Evolutionary conservation across 1,140 invertebrate genomes (phyloP), one percentile per base, ranked within the genome.

Genomic region (Drosophila truncata): DNA sequence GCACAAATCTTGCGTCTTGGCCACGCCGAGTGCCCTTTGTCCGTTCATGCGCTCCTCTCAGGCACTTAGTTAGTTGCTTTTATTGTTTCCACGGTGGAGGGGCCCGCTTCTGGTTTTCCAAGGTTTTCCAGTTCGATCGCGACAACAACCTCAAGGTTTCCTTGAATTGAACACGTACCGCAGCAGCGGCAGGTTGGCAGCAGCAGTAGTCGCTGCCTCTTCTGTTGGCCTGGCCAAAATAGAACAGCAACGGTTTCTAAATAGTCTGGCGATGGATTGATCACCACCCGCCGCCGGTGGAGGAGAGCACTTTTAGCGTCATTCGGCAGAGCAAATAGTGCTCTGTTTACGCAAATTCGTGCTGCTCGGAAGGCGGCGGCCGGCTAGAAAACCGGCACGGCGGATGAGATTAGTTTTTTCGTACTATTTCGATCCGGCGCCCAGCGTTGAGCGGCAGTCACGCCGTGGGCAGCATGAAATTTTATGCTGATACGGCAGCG

Each of bases 181-280:
- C 58, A 37, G 23, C 77, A 79, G 69, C 20, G 4, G 20, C 44
- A 46, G 13, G 65, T 60, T 72, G 50, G 65, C 76, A 52, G 58
- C 76, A 52, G 58, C 75, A 64, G 41, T 54, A 54, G 55, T 27
- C 42, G 74, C 37, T 77, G 54, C 64, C 64, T 78, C 76, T 88
- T 88, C 85, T 88, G 85, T 88, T 88, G 81, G 85, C 85, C 85
- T 88, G 85, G 81, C 85, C 74, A 90, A 90, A 88, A 88, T 88
- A 88, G 85, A 88, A 88, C 85, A 90, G 81, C 85, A 90, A 88
- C 85, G 81, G 85, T 90, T 90, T 88, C 85, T 88, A 88, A 90
- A 90, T 73, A 84, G 81, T 74, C 74, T 33, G 44, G 27, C 52
- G 42, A 57, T 11, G 37, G 25, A 42, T 18, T 58, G 29, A 13